Evolutionary conservation across 2,797 vertebrate species (phyloP).

Genomic region (Apogon talboti): DNA sequence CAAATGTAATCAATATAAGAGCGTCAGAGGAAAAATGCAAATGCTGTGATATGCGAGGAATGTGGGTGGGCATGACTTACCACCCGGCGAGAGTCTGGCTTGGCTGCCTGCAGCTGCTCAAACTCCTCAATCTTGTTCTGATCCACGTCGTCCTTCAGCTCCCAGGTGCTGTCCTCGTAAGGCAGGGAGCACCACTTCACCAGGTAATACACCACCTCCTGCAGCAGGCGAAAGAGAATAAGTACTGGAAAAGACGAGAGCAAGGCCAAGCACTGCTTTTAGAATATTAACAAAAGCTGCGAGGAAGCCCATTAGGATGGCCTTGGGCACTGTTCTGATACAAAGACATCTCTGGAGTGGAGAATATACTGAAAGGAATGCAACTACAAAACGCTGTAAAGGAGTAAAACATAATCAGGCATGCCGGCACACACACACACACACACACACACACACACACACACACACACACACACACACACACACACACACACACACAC

Average conservation of each 20-base stretch:
- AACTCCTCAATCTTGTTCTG: constrained; percentile 99
- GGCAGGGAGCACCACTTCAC: constrained; percentile 99
- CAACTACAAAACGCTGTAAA: constrained; percentile 22
- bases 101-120: constrained; percentile 94
- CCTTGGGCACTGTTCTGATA: constrained; percentile 72
- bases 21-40: constrained; percentile 2
- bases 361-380: constrained; percentile 52
- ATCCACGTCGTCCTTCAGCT: constrained; percentile 97
- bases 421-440: constrained; percentile 35
- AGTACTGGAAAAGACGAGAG: constrained; percentile 62
- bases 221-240: constrained; percentile 74
- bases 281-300: constrained; percentile 72
- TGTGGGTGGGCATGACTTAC: constrained; percentile 79
- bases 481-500: constrained; percentile 37
- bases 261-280: constrained; percentile 65
- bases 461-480: constrained; percentile 27
- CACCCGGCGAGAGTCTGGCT: constrained; percentile 90
- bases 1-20: background rate
- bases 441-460: constrained; percentile 2
- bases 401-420: constrained; percentile 40
- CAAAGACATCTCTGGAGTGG: constrained; percentile 63
- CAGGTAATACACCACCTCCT: constrained; percentile 99
- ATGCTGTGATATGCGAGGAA: constrained; percentile 9
- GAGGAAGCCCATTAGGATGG: constrained; percentile 67
- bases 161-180: constrained; percentile 99